These are phyloP conservation scores for Helleia helle DNA, from an alignment of 2,888 invertebrate genomes.

Conservation along the genomic window DNA sequence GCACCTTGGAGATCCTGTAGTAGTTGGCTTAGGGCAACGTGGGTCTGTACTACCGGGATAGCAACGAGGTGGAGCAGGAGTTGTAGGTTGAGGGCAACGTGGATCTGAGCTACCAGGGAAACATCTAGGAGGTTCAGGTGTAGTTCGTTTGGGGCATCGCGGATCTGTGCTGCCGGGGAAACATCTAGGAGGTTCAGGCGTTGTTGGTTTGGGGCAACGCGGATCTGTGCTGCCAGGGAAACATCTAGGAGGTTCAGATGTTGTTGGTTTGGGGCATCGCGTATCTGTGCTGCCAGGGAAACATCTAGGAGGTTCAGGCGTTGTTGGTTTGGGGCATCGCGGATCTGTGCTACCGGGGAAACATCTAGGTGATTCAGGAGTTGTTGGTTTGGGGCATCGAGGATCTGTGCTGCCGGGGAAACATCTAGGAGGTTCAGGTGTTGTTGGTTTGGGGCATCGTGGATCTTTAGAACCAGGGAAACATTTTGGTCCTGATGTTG, in stretches of 20 bases:
- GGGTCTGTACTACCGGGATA: not conserved
- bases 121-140: not conserved
- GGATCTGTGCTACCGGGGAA: conserved; percentile 36
- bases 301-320: conserved; percentile 23
- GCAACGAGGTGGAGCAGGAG: not conserved
- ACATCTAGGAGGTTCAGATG: conserved; percentile 19
- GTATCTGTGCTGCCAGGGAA: conserved; percentile 21
- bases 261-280: conserved; percentile 27
- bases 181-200: conserved; percentile 23
- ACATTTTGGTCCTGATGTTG: not conserved
- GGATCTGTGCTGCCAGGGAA: conserved; percentile 36
- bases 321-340: conserved; percentile 34
- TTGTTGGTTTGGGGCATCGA: not conserved
- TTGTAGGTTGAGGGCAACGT: not conserved
- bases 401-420: not conserved
- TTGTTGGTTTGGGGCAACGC: conserved; percentile 34
- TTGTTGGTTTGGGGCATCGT: not conserved
- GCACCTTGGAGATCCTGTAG: not conserved
- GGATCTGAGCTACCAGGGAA: not conserved
- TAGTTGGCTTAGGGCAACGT: not conserved
- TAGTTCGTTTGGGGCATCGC: not conserved
- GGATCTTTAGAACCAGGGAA: not conserved
- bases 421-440: not conserved
- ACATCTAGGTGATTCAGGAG: conserved; percentile 14
- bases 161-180: conserved; percentile 15